These are phyloP conservation scores for Agriopis marginaria DNA, from an alignment of 2,888 invertebrate species.

Conservation along the genomic window DNA sequence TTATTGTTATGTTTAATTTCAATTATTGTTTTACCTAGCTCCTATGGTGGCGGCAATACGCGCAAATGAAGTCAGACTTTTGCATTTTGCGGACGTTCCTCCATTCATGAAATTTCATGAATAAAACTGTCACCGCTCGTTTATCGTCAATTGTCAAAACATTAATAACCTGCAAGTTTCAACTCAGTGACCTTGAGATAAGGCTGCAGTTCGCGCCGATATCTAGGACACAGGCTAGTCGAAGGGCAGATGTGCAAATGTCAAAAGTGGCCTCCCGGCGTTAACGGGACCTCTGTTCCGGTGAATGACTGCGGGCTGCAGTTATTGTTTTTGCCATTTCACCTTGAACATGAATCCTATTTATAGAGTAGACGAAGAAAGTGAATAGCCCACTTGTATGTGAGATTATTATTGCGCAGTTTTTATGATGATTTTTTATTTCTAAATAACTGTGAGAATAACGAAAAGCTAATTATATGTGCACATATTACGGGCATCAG, in stretches of 20 bases:
- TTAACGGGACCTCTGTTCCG: slow-evolving; percentile 44
- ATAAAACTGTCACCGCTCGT: slow-evolving; percentile 24
- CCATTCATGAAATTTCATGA: slow-evolving; percentile 22
- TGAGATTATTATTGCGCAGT: slow-evolving; percentile 9
- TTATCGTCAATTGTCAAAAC: slow-evolving; percentile 22
- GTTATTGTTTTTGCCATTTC: slow-evolving; percentile 18
- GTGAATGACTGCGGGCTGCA: slow-evolving; percentile 27
- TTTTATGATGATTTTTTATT: slow-evolving; percentile 7
- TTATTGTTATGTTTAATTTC: too few species aligned
- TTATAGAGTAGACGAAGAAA: slow-evolving; percentile 40
- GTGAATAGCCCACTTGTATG: slow-evolving; percentile 21
- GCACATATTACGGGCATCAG: background rate
- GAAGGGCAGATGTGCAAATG: slow-evolving; percentile 45
- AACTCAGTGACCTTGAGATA: slow-evolving; percentile 1
- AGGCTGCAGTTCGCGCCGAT: background rate
- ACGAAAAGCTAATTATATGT: background rate
- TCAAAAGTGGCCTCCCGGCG: slow-evolving; percentile 39
- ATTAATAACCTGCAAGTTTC: background rate
- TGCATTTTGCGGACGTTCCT: background rate
- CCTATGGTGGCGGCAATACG: slow-evolving; percentile 6
- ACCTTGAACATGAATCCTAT: slow-evolving; percentile 36
- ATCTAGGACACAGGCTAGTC: slow-evolving; percentile 5
- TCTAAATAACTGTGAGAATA: slow-evolving; percentile 7
- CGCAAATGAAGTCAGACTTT: slow-evolving; percentile 11
- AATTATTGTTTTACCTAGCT: background rate